These are phyloP conservation scores for Leuciscus waleckii DNA, from an alignment of 2,797 vertebrate genomes.

Conservation along the genomic window DNA sequence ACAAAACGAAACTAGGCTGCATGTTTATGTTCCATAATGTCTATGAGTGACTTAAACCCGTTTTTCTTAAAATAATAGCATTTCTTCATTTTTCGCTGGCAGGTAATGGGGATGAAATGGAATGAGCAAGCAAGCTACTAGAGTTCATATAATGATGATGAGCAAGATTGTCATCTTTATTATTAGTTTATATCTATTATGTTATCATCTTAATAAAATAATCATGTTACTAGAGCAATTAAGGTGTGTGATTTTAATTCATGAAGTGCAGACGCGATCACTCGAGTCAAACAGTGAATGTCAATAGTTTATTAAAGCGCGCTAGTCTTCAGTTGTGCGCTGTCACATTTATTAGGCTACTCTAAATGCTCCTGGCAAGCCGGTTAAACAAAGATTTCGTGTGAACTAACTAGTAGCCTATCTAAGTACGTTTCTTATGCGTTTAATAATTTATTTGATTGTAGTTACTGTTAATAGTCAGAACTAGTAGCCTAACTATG, in stretches of 20 bases:
- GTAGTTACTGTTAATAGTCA: background rate
- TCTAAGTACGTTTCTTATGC: background rate
- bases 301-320: slow-evolving; percentile 2
- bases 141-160: background rate
- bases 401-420: background rate
- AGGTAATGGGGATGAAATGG: background rate
- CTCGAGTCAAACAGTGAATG: background rate
- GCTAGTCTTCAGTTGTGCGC: slow-evolving; percentile 10
- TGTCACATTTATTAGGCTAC: slow-evolving; percentile 2
- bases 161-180: background rate
- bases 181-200: background rate
- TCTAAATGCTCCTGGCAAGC: background rate
- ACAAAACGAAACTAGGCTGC: background rate
- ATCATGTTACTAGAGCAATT: background rate
- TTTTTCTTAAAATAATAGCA: background rate
- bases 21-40: background rate
- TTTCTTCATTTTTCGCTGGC: background rate
- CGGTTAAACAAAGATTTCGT: background rate
- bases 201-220: background rate
- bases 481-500: no score
- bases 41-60: background rate
- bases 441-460: background rate
- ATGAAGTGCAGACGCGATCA: background rate
- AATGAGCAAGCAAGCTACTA: background rate
- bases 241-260: background rate